Evolutionary conservation across 2,113 vertebrate species (phyloP).

Genomic region (Pseudolaguvia tuberculata): DNA sequence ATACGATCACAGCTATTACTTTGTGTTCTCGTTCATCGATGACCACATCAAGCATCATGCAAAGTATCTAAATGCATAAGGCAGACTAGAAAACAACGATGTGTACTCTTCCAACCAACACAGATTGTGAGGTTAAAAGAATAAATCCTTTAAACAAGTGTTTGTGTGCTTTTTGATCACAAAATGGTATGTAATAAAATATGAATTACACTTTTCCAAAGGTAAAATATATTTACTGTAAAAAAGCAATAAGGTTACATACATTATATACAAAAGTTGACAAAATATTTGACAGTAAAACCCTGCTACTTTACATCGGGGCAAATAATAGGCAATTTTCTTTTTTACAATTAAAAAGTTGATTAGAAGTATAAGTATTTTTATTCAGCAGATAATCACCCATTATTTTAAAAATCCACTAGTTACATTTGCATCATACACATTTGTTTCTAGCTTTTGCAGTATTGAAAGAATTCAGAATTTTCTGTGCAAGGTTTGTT

Average conservation of each 20-base stretch:
- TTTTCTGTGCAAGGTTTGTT: neutral
- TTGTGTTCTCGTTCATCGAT: conserved; percentile 86
- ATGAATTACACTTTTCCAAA: conserved; percentile 46
- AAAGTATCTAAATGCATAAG: conserved; percentile 85
- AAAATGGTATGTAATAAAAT: neutral
- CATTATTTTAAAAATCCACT: conserved; percentile 31
- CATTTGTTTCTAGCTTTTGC: neutral
- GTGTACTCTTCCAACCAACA: neutral
- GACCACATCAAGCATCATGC: conserved; percentile 95
- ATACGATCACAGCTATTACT: conserved; percentile 96
- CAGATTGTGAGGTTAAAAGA: neutral
- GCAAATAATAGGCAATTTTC: conserved; percentile 56
- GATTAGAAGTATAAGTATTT: conserved; percentile 55
- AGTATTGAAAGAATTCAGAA: too few species aligned
- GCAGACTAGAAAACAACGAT: neutral
- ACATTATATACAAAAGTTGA: conserved; percentile 71
- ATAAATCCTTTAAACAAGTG: neutral
- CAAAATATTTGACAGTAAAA: conserved; percentile 46
- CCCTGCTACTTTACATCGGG: conserved; percentile 63
- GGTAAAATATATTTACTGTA: conserved; percentile 67
- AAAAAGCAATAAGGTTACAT: conserved; percentile 58
- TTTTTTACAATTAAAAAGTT: conserved; percentile 47
- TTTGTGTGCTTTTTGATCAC: neutral
- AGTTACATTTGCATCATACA: neutral
- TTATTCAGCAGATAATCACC: conserved; percentile 64